Conservation (phyloP, 1,140 invertebrate genomes). For the Chlorops oryzae region DNA sequence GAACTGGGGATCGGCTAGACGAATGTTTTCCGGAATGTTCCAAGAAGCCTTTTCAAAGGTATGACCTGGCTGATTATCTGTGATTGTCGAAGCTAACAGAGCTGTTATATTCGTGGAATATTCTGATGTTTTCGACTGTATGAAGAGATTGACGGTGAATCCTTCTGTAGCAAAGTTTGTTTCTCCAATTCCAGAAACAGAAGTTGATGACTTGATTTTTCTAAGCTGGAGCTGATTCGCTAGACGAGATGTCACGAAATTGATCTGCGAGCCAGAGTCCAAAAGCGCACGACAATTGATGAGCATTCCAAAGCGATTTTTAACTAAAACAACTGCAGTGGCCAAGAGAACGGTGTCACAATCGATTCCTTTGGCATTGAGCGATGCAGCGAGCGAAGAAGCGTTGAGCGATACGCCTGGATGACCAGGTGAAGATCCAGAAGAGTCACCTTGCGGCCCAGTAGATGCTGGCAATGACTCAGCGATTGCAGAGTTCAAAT, state of each 20-base stretch:
- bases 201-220: not conserved
- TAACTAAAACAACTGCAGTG: conserved; percentile 7
- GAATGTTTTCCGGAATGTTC: too few species aligned
- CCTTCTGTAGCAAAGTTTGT: not conserved
- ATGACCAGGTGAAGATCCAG: too few species aligned
- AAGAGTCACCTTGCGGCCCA: too few species aligned
- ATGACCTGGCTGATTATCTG: not conserved
- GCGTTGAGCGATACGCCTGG: too few species aligned
- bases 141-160: not conserved
- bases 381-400: too few species aligned
- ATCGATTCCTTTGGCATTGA: too few species aligned
- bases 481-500: too few species aligned
- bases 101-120: conserved; percentile 14
- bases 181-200: conserved; percentile 8
- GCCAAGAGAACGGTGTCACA: too few species aligned
- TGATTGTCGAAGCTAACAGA: not conserved
- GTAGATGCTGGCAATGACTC: too few species aligned
- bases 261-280: conserved; percentile 10
- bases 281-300: conserved; percentile 6
- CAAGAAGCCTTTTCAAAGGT: not conserved
- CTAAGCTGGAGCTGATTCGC: conserved; percentile 4
- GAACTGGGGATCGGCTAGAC: too few species aligned
- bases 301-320: not conserved
- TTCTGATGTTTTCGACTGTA: not conserved
- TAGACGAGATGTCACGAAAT: conserved; percentile 6